Evolutionary conservation across 1,140 invertebrate genomes (phyloP).

Genomic region (Caerostris extrusa): DNA sequence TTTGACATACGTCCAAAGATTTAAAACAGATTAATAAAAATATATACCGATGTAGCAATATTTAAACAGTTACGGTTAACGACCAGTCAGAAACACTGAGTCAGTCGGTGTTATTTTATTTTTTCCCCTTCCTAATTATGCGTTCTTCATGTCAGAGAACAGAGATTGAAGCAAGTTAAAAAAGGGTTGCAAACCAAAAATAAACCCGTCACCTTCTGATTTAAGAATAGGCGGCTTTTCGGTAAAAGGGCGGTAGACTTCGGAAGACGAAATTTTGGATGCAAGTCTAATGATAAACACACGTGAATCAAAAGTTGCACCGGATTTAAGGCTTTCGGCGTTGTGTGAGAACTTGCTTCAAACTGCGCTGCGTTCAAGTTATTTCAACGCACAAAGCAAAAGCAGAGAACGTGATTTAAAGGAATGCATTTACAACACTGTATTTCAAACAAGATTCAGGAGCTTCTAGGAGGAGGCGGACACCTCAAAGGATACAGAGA

Average conservation of each 20-base stretch:
- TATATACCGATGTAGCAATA: too few relatives aligned
- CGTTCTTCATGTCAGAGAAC: not conserved
- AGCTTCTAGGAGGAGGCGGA: not conserved
- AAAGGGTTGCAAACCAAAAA: not conserved
- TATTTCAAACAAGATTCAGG: not conserved
- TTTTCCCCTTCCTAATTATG: not conserved
- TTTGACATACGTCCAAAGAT: too few relatives aligned
- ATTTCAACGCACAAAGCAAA: conserved; percentile 19
- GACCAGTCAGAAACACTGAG: too few relatives aligned
- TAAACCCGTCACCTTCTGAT: conserved; percentile 52
- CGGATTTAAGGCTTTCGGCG: conserved; percentile 5
- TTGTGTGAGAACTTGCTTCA: not conserved
- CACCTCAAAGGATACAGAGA: not conserved
- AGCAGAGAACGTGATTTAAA: conserved; percentile 15
- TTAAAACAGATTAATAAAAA: too few relatives aligned
- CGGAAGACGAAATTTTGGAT: conserved; percentile 14
- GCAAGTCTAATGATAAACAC: conserved; percentile 48
- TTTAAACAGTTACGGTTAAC: too few relatives aligned
- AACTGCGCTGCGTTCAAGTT: not conserved
- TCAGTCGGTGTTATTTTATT: too few relatives aligned
- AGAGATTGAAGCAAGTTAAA: not conserved
- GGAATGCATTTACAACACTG: not conserved
- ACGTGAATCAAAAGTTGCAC: conserved; percentile 16
- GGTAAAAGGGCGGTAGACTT: not conserved
- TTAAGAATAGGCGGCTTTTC: conserved; percentile 58